These are phyloP conservation scores for Eupeodes latifasciatus DNA, from an alignment of 2,888 invertebrate species.

Conservation along the genomic window DNA sequence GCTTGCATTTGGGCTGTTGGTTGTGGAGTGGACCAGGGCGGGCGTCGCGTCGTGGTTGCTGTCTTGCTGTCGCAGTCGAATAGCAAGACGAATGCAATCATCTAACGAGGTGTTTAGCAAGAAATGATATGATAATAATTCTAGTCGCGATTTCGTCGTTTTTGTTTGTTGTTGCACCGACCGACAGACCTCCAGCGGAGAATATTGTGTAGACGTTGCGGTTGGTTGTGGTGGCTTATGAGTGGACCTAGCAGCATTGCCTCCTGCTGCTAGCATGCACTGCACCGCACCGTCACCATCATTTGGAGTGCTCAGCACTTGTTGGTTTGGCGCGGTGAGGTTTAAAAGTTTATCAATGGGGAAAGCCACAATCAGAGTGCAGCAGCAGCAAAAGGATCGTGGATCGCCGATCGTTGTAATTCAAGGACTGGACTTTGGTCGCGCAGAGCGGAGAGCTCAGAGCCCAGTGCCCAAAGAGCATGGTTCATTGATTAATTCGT, in stretches of 20 bases:
- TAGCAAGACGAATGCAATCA: conserved; percentile 76
- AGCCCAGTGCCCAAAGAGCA: not conserved
- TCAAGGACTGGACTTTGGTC: conserved; percentile 73
- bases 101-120: conserved; percentile 80
- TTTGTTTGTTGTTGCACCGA: conserved; percentile 77
- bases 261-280: conserved; percentile 31
- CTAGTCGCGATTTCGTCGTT: conserved; percentile 80
- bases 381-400: conserved; percentile 30
- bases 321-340: conserved; percentile 37
- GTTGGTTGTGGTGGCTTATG: conserved; percentile 57
- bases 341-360: conserved; percentile 68
- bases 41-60: conserved; percentile 14
- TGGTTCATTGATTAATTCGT: conserved; percentile 73
- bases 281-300: not conserved
- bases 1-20: conserved; percentile 34
- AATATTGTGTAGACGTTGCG: conserved; percentile 70
- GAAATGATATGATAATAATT: conserved; percentile 81
- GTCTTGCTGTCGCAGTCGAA: conserved; percentile 23
- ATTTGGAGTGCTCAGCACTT: conserved; percentile 61
- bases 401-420: conserved; percentile 48
- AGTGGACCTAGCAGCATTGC: conserved; percentile 45
- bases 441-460: not conserved
- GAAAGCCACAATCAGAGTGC: not conserved
- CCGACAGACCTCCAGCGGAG: conserved; percentile 76
- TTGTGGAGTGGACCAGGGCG: not conserved